Base-by-base conservation (phyloP, 2,113 vertebrate genomes). In the Neogobius melanostomus region DNA sequence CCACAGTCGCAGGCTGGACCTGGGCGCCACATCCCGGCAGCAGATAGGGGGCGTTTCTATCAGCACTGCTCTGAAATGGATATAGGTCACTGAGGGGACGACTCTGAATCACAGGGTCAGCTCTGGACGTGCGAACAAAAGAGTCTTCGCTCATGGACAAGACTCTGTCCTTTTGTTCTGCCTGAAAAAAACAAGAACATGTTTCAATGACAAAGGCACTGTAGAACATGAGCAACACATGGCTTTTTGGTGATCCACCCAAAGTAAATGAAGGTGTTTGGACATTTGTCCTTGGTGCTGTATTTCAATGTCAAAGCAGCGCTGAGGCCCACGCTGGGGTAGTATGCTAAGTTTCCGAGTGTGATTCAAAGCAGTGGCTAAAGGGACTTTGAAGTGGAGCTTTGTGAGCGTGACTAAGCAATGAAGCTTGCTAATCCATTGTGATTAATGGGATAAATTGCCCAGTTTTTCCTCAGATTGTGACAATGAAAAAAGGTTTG, bases 371-470 rank as follows among this genome's bases (percentile, higher is more conserved):
- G 81, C 71, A 82, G 80, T 66, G 78, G 79, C 84, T 72, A 77
- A 72, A 61, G 70, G 73, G 15, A 74, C 90, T 91, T 89, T 91
- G 88, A 92, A 92, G 87, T 88, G 68, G 73, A 77, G 74, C 78
- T 89, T 80, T 89, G 79, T 82, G 28, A 36, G 28, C 28, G 28
- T 36, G 91, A 94, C 84, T 92, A 90, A 89, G 91, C 90, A 91
- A 84, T 91, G 83, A 91, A 90, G 87, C 62, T 70, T 60, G 46
- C 71, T 93, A 92, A 93, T 92, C 92, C 91, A 79, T 79, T 87
- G 86, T 91, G 93, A 94, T 92, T 92, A 91, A 94, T 93, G 84
- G 83, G 89, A 90, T 85, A 92, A 93, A 93, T 92, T 92, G 91
- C 79, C 77, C 59, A 3, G 66, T 83, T 87, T 56, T 91, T 82